Evolutionary conservation across 1,140 invertebrate species (phyloP), one percentile per base, ranked within the genome.

Genomic region (Vollenhovia emeryi): DNA sequence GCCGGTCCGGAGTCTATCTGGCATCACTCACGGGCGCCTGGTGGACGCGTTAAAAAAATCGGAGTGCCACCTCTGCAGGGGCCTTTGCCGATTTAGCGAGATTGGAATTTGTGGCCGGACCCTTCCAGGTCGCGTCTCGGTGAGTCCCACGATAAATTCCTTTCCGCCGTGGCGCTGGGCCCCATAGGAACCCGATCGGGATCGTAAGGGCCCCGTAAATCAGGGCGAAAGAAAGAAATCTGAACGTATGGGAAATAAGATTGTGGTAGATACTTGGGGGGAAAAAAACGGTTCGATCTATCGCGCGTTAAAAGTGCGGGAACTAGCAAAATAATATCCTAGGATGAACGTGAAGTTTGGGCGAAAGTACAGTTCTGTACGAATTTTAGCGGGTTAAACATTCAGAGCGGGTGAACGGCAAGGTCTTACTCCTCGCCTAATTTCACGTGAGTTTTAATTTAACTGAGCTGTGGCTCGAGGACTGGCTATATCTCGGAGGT

Each of bases 21-120:
- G 66, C 15, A 79, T 52, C n/a, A 71, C 21, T 69, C 43, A 48
- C 30, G 48, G 30, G 52, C 36, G 66, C 50, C 36, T 73, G 66
- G 78, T 43, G 78, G 66, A 82, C 50, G 36, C 66, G 78, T 33
- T 82, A n/a, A 73, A 82, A 62, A 73, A 69, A 79, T 55, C 64
- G 9, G 50, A 69, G 66, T 82, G 66, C 78, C 50, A 82, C 78
- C 68, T 66, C 21, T 73, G 78, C 66, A 82, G 36, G 66, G 50
- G 66, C 64, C 36, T 30, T 43, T 13, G 64, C 24, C 36, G 78
- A 82, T 82, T 73, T 82, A 82, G 36, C 66, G 36, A 36, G 36
- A 73, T 82, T 73, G 78, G 75, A 79, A 68, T 79, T 50, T 30
- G 75, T 66, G 27, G 27, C 27, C 50, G 59, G 78, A 80, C 50